Percentiles rank a stretch among this genome's conserved stretches.
Evolutionary conservation across 2,113 vertebrate genomes (phyloP).

Genomic region (Eonycteris spelaea): DNA sequence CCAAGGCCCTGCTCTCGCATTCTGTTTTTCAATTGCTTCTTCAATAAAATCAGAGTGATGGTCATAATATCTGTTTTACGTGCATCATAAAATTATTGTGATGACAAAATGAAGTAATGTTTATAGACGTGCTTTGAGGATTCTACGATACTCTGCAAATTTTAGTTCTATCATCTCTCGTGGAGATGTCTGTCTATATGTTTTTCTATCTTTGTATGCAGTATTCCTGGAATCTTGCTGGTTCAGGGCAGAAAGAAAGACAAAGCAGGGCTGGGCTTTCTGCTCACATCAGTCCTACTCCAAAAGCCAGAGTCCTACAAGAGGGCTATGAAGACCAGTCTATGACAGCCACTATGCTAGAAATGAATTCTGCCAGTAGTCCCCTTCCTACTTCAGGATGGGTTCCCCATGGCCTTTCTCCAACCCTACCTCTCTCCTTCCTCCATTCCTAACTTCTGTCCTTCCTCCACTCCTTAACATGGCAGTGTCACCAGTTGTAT

Average conservation of each 20-base stretch:
- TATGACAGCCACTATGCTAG: accelerated
- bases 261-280: neutral
- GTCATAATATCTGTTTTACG: neutral
- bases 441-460: neutral
- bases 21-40: neutral
- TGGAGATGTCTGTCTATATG: neutral
- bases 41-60: neutral
- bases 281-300: neutral
- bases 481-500: neutral
- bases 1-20: neutral
- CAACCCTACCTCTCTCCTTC: neutral
- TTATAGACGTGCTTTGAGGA: neutral
- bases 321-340: neutral
- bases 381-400: neutral
- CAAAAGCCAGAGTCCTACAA: neutral
- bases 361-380: too few species aligned
- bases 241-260: neutral
- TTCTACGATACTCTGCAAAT: neutral
- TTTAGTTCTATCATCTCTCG: neutral
- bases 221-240: neutral
- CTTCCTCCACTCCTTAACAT: neutral
- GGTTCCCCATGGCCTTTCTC: neutral
- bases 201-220: neutral
- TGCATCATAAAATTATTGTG: conserved; percentile 6
- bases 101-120: neutral